Evolutionary conservation across 1,140 invertebrate species (phyloP).

Genomic region (Heliothis subflexa): DNA sequence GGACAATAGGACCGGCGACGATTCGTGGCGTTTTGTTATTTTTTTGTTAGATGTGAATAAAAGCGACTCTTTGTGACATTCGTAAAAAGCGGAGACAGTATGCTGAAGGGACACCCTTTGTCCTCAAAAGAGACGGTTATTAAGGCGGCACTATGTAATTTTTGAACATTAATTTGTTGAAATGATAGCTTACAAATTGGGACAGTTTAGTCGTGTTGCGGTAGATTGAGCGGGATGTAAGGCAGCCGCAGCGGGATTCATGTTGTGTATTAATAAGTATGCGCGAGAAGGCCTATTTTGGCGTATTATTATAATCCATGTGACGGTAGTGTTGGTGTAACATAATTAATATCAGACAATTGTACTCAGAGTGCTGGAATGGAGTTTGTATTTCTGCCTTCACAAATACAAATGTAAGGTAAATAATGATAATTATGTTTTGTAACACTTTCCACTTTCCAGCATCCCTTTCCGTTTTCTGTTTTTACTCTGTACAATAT

Average conservation of each 20-base stretch:
- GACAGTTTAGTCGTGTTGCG: constrained; percentile 60
- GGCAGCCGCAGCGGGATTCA: constrained; percentile 34
- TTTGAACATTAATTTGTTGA: constrained; percentile 66
- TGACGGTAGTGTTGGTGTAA: constrained; percentile 65
- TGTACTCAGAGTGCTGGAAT: constrained; percentile 57
- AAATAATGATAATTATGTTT: constrained; percentile 45
- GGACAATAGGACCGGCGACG: constrained; percentile 78
- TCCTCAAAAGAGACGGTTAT: constrained; percentile 63
- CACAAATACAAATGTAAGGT: constrained; percentile 53
- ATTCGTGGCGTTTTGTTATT: constrained; percentile 78
- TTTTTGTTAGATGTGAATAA: constrained; percentile 72
- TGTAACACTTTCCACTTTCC: constrained; percentile 1
- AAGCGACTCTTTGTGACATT: constrained; percentile 64
- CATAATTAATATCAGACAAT: constrained; percentile 62
- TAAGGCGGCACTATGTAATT: constrained; percentile 65
- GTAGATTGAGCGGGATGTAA: constrained; percentile 57
- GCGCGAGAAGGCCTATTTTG: constrained; percentile 46
- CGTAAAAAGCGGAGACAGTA: constrained; percentile 69
- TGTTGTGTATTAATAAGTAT: constrained; percentile 56
- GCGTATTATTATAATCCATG: constrained; percentile 56
- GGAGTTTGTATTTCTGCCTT: constrained; percentile 56
- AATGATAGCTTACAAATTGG: constrained; percentile 60
- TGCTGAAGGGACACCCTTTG: constrained; percentile 66
- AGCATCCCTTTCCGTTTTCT: neutral
- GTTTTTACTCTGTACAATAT: constrained; percentile 17